Evolutionary conservation across 1,140 invertebrate species (phyloP).

Genomic region (Antheraea mylitta): DNA sequence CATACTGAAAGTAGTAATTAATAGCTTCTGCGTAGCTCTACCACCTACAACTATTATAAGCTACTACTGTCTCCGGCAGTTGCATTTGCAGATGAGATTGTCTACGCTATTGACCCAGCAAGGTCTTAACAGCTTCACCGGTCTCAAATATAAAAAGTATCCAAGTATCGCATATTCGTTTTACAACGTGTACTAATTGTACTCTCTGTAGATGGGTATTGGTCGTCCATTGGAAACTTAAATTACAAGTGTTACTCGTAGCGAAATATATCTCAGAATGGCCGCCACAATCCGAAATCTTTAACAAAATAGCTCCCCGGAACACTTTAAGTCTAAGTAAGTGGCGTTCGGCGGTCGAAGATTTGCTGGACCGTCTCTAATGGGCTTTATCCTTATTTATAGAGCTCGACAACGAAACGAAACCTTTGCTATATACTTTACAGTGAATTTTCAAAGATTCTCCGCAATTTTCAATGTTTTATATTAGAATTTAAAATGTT

Average conservation of each 20-base stretch:
- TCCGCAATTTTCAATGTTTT: background rate
- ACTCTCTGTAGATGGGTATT: slow-evolving; percentile 9
- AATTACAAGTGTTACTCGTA: slow-evolving; percentile 14
- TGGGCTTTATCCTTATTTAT: slow-evolving; percentile 77
- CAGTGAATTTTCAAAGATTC: slow-evolving; percentile 36
- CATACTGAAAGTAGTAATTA: too few species aligned
- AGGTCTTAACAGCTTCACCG: too few species aligned
- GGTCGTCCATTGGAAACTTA: slow-evolving; percentile 11
- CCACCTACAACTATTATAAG: too few species aligned
- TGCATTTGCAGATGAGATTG: too few species aligned
- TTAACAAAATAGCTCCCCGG: slow-evolving; percentile 62
- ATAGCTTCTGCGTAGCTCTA: too few species aligned
- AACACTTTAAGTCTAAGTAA: slow-evolving; percentile 78
- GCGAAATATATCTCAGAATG: slow-evolving; percentile 57
- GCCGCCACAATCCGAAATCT: slow-evolving; percentile 77
- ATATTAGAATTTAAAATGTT: background rate
- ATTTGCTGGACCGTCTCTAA: slow-evolving; percentile 76
- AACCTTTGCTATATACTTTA: slow-evolving; percentile 40
- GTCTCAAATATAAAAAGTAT: too few species aligned
- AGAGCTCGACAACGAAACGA: slow-evolving; percentile 50
- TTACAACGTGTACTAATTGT: too few species aligned
- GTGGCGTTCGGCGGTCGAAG: slow-evolving; percentile 72
- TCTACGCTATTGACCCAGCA: too few species aligned
- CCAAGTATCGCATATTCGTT: too few species aligned
- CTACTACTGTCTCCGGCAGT: too few species aligned